Evolutionary conservation across 2,797 vertebrate genomes (phyloP).

Genomic region (Schizopygopsis pylzovi): DNA sequence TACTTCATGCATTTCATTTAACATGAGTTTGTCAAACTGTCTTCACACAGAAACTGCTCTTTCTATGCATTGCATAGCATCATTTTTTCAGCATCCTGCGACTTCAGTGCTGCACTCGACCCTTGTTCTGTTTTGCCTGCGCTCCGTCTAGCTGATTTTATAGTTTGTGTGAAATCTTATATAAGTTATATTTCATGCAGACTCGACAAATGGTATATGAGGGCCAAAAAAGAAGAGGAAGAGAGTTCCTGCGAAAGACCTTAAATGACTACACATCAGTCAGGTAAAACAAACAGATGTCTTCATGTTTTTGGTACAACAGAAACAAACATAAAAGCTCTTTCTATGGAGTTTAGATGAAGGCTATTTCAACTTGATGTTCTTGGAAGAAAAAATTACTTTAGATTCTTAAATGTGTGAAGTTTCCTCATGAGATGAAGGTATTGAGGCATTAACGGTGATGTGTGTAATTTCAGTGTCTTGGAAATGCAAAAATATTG

Average conservation of each 20-base stretch:
- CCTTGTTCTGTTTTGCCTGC: not conserved
- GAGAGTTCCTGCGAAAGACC: not conserved
- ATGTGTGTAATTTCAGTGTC: not conserved
- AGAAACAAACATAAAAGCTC: not conserved
- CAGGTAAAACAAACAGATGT: conserved; percentile 19
- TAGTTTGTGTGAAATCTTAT: not conserved
- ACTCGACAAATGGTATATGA: not conserved
- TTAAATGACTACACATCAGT: conserved; percentile 12
- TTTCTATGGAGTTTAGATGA: not conserved
- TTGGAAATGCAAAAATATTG: not conserved
- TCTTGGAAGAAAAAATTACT: not conserved
- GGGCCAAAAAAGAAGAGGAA: not conserved
- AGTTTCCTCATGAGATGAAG: not conserved
- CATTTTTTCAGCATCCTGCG: not conserved
- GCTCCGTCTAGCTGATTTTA: not conserved
- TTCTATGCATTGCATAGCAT: not conserved
- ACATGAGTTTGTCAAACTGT: not conserved
- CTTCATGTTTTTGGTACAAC: not conserved
- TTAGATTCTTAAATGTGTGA: not conserved
- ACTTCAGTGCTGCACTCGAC: not conserved
- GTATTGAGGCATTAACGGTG: not conserved
- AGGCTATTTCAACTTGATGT: not conserved
- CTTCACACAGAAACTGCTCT: not conserved
- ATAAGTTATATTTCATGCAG: not conserved
- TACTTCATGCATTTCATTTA: not conserved